Evolutionary conservation across 1,140 invertebrate genomes (phyloP).

Genomic region (Paraescarpia echinospica): DNA sequence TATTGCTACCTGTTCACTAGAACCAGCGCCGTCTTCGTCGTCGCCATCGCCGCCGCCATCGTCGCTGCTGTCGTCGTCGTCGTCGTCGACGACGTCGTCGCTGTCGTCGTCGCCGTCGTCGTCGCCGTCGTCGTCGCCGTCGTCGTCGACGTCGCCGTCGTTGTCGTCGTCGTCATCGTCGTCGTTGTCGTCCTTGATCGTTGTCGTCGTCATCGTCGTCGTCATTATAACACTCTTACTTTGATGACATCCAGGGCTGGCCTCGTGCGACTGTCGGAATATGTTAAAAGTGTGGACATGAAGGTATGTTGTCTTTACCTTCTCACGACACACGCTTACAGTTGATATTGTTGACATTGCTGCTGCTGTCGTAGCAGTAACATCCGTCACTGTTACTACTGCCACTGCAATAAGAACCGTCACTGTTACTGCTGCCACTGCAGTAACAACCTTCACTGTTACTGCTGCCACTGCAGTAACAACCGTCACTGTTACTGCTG

Average conservation of each 20-base stretch:
- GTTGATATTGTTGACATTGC: neutral
- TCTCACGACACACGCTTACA: neutral
- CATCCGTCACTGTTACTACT: too few species aligned
- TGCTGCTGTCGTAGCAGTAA: too few species aligned
- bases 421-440: too few species aligned
- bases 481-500: too few species aligned
- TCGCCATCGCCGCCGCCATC: neutral
- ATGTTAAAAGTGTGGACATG: neutral
- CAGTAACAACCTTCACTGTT: too few species aligned
- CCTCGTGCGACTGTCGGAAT: neutral
- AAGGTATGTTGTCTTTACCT: neutral
- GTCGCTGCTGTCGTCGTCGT: neutral
- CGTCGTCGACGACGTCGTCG: neutral
- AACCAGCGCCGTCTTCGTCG: neutral
- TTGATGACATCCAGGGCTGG: neutral
- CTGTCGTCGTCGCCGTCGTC: neutral
- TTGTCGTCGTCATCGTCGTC: neutral
- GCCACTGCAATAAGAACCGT: too few species aligned
- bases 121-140: neutral
- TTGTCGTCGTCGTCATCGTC: neutral
- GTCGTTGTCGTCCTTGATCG: neutral
- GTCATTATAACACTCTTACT: neutral
- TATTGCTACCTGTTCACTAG: neutral
- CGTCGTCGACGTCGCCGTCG: neutral
- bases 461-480: too few species aligned